Evolutionary conservation across 53 echinoderm and acorn worm genomes (phyloP).

Genomic region (Echinometra lucunter): DNA sequence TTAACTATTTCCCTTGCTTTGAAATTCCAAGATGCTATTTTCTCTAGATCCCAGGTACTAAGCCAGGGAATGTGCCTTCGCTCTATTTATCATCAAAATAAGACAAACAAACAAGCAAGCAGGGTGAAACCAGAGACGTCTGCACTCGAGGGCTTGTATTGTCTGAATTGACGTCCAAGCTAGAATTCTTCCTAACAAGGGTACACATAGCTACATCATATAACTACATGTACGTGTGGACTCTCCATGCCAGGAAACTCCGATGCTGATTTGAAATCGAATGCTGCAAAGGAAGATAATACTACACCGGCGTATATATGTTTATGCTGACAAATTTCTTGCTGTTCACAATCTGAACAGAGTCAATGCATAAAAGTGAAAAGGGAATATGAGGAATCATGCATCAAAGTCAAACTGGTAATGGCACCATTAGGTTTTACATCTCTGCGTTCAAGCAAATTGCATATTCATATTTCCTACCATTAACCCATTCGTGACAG

Average conservation of each 20-base stretch:
- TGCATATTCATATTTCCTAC: too few species aligned
- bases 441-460: too few species aligned
- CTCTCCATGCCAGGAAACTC: neutral
- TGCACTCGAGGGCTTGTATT: neutral
- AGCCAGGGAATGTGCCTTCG: neutral
- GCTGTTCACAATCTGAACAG: neutral
- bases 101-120: slow-evolving; percentile 47
- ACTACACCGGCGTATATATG: neutral
- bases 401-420: too few species aligned
- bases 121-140: neutral
- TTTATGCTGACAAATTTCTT: neutral
- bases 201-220: neutral
- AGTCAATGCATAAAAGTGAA: neutral
- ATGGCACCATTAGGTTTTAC: too few species aligned
- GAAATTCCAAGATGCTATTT: neutral
- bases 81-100: slow-evolving; percentile 25
- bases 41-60: slow-evolving; percentile 29
- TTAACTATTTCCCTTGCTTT: neutral
- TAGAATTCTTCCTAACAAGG: neutral
- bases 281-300: neutral
- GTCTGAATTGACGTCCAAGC: slow-evolving; percentile 23
- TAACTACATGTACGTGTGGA: too few species aligned
- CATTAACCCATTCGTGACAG: too few species aligned
- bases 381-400: too few species aligned
- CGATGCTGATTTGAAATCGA: neutral